Base-by-base conservation (phyloP, 2,888 invertebrate species). In the Apamea epomidion region DNA sequence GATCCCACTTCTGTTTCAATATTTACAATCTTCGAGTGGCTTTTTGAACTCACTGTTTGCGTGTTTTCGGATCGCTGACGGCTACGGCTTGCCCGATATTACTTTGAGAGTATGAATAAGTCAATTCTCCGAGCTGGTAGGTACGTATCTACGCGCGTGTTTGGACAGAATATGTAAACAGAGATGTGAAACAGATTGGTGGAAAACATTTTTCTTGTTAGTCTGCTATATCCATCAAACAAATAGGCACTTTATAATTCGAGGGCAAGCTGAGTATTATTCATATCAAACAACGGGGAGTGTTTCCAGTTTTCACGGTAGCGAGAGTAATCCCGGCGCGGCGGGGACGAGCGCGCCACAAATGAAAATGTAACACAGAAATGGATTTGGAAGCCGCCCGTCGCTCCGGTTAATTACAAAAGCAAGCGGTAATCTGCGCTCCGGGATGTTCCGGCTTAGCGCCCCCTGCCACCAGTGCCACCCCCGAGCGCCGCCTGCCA, bases 321-420 rank as follows among this genome's bases (percentile, higher is more conserved):
- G 93, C 94, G 93, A 92, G 91, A 93, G 93, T 95, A 96, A 95
- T 96, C 95, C 94, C 91, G 88, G 91, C 91, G 93, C 92, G 91
- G 93, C 91, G 93, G 93, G 93, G 92, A 92, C 93, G 93, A 94
- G 93, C 93, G 94, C 93, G 94, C 97, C 97, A 92, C 97, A 97
- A 97, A 97, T 97, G 97, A 97, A 97, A 97, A 97, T 97, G 97
- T 97, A 96, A 97, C 97, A 97, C 95, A 96, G 97, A 97, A 97
- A 97, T 97, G 97, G 97, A 97, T 97, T 97, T 96, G 96, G 97
- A 96, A 96, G 96, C 97, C 96, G 96, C 96, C 96, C 96, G 97
- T 96, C 96, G 97, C 97, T 96, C 95, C 96, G 96, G 97, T 97
- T 97, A 97, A 97, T 97, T 97, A 97, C 97, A 97, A 97, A 97